Base-by-base conservation (phyloP, 2,797 vertebrate genomes). In the Acrossocheilus fasciatus region DNA sequence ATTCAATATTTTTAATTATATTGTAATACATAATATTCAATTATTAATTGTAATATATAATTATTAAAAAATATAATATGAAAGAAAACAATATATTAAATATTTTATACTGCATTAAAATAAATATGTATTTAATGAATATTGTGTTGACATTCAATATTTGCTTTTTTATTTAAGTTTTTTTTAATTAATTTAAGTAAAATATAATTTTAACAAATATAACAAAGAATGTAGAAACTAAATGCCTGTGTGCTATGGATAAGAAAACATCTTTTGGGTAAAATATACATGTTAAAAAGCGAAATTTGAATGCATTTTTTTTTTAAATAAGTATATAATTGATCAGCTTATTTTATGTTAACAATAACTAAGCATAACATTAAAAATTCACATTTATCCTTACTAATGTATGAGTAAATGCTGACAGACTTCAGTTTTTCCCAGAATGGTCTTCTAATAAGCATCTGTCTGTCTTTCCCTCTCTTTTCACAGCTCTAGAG, bases 401-500 rank as follows among this genome's bases (percentile, higher is more conserved):
- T 39, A 57, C 50, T 20, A 23, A 76, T 54, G 3, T 75, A 52
- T 75, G 50, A 57, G 6, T 39, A 78, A 78, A 59, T 59, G 1
- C n/a, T 39, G 4, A 43, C 8, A 39, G 11, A 77, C 23, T 39
- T 36, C 4, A 4, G 6, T 59, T 41, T 41, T 41, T 23, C 43
- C 54, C 12, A 43, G 2, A 78, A 78, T 54, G 34, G n/a, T 85
- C 34, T 85, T 54, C 18, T 6, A 50, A 70, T 86, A 70, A 83
- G 36, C 50, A 54, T 72, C 14, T 14, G 23, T 85, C 14, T 85
- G 50, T 85, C 23, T 92, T 36, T 89, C 74, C 83, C 34, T 86
- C 10, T 81, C 26, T 84, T 39, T 86, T 70, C 57, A 81, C 92
- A 99, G 98, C 98, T 0, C 93, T 99, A 86, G 97, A 98, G 92